Percentiles rank a stretch among this genome's conserved stretches.
phyloP scores from a whole-genome alignment of 2,797 vertebrate genomes.

The Tangara arthus region DNA sequence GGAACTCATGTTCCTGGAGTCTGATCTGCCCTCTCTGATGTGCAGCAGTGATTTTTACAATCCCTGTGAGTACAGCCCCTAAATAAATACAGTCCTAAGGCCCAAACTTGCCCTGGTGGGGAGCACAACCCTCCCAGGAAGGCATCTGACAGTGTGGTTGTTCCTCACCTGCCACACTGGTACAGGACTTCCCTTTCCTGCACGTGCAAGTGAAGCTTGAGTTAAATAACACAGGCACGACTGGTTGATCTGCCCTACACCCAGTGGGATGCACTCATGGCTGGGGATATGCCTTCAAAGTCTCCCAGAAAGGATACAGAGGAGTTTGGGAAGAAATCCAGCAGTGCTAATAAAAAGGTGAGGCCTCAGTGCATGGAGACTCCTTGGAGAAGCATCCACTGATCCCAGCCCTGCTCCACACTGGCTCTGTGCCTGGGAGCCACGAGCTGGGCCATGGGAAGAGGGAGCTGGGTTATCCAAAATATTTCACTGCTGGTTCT shows the following conservation, averaged over 20 bases:
- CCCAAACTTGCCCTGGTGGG: not conserved
- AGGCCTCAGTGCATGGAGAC: not conserved
- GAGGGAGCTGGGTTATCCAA: not conserved
- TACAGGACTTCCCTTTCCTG: not conserved
- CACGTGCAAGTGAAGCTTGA: not conserved
- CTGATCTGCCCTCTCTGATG: not conserved
- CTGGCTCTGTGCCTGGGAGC: not conserved
- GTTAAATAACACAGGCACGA: not conserved
- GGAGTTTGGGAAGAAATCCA: not conserved
- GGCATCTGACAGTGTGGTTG: not conserved
- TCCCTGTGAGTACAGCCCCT: not conserved
- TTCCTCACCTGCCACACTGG: not conserved
- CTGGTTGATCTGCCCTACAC: not conserved
- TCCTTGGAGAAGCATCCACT: not conserved
- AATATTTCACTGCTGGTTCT: not conserved
- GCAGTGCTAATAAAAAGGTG: rapidly evolving
- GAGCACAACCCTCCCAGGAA: not conserved
- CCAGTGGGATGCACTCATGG: not conserved
- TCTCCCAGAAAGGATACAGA: not conserved
- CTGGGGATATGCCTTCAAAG: not conserved
- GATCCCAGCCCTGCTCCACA: not conserved
- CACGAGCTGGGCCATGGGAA: not conserved
- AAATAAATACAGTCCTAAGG: not conserved
- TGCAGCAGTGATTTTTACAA: not conserved
- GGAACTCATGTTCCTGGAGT: not conserved